Conservation (phyloP, 2,113 vertebrate species). For the Acanthisitta chloris region DNA sequence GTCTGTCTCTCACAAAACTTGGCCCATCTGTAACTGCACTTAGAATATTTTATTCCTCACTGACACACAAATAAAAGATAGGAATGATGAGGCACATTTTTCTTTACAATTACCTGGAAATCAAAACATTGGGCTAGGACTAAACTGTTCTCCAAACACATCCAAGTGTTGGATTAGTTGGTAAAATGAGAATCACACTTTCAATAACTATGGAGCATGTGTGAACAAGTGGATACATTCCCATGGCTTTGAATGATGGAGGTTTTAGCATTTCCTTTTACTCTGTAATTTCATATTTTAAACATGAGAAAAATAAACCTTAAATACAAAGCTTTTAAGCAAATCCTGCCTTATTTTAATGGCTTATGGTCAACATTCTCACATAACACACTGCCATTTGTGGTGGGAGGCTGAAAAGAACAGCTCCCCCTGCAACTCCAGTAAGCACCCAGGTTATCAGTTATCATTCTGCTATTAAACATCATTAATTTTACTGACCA, state of each 20-base stretch:
- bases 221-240: slow-evolving; percentile 65
- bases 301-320: slow-evolving; percentile 68
- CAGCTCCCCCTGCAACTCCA: not conserved
- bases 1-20: not conserved
- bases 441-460: not conserved
- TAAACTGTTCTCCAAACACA: slow-evolving; percentile 64
- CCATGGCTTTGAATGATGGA: slow-evolving; percentile 57
- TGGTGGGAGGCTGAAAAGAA: not conserved
- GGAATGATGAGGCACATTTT: not conserved
- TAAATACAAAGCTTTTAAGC: slow-evolving; percentile 71
- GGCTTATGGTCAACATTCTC: slow-evolving; percentile 36
- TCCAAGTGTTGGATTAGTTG: slow-evolving; percentile 70
- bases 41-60: not conserved
- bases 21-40: not conserved
- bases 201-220: slow-evolving; percentile 63
- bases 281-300: slow-evolving; percentile 73
- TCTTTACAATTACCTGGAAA: slow-evolving; percentile 62
- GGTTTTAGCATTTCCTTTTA: slow-evolving; percentile 74
- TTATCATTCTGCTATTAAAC: not conserved
- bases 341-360: slow-evolving; percentile 70
- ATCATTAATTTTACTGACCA: not conserved
- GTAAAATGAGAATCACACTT: slow-evolving; percentile 75
- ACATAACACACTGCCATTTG: slow-evolving; percentile 13
- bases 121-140: slow-evolving; percentile 41
- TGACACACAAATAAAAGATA: not conserved